These are phyloP conservation scores for Pituophis catenifer DNA, from an alignment of 2,113 vertebrate species.

Conservation along the genomic window DNA sequence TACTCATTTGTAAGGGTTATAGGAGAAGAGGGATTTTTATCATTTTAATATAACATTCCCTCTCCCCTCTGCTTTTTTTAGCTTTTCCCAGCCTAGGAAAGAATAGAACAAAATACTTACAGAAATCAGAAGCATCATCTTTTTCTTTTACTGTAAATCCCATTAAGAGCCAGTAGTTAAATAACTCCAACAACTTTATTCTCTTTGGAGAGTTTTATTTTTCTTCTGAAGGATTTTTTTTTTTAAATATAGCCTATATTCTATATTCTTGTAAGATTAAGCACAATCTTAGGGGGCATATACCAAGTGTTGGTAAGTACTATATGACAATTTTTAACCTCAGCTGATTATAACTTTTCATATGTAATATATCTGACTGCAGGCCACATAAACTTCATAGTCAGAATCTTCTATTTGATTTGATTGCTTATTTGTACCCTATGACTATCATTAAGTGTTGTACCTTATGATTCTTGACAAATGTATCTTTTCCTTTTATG, in stretches of 20 bases:
- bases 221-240: not conserved
- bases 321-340: not conserved
- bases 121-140: conserved; percentile 40
- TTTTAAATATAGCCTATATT: conserved; percentile 5
- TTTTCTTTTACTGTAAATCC: conserved; percentile 40
- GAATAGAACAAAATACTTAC: conserved; percentile 37
- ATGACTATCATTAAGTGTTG: no score
- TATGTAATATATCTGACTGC: not conserved
- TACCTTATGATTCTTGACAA: no score
- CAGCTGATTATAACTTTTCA: not conserved
- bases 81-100: conserved; percentile 45
- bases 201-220: not conserved
- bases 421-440: no score
- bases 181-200: not conserved
- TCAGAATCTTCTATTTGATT: no score
- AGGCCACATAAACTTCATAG: not conserved
- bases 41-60: conserved; percentile 56
- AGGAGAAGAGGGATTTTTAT: conserved; percentile 57
- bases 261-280: fast-evolving
- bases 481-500: no score
- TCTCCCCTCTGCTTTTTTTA: conserved; percentile 62
- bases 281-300: not conserved
- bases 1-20: conserved; percentile 69
- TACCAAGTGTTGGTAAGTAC: not conserved
- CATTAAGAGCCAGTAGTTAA: conserved; percentile 32